Evolutionary conservation across 2,797 vertebrate species (phyloP).

Genomic region (Dallia pectoralis): DNA sequence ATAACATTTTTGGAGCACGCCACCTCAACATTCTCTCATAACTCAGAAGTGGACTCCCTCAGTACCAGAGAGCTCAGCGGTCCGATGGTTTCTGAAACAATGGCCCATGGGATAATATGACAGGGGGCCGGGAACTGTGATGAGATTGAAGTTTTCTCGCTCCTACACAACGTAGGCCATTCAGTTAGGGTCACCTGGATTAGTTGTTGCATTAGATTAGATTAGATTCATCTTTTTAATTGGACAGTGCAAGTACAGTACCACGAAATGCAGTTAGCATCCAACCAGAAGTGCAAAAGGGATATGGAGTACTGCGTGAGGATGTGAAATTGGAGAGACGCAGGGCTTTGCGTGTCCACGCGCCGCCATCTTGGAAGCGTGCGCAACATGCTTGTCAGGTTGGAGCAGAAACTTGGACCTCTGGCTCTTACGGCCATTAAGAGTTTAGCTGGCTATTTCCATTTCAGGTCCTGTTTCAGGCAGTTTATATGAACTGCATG

Average conservation of each 20-base stretch:
- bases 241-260: no score
- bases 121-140: slow-evolving; percentile 43
- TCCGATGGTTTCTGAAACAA: slow-evolving; percentile 59
- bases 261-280: no score
- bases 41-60: slow-evolving; percentile 37
- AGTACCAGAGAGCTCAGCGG: slow-evolving; percentile 47
- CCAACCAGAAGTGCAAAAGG: no score
- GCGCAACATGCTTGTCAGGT: slow-evolving; percentile 72
- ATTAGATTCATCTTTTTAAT: no score
- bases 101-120: slow-evolving; percentile 34
- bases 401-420: slow-evolving; percentile 51
- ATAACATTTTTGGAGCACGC: slow-evolving; percentile 9
- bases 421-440: slow-evolving; percentile 39
- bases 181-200: slow-evolving; percentile 75
- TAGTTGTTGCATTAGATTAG: slow-evolving; percentile 75
- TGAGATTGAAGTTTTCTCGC: slow-evolving; percentile 71
- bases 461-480: slow-evolving; percentile 17
- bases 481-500: slow-evolving; percentile 25
- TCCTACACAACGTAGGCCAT: slow-evolving; percentile 77
- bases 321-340: no score
- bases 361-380: no score
- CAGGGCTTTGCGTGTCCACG: no score
- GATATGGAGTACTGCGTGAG: no score
- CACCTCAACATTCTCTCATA: slow-evolving; percentile 18
- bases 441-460: slow-evolving; percentile 16